Conservation (phyloP, 2,888 invertebrate genomes). For the Limnephilus auricula region DNA sequence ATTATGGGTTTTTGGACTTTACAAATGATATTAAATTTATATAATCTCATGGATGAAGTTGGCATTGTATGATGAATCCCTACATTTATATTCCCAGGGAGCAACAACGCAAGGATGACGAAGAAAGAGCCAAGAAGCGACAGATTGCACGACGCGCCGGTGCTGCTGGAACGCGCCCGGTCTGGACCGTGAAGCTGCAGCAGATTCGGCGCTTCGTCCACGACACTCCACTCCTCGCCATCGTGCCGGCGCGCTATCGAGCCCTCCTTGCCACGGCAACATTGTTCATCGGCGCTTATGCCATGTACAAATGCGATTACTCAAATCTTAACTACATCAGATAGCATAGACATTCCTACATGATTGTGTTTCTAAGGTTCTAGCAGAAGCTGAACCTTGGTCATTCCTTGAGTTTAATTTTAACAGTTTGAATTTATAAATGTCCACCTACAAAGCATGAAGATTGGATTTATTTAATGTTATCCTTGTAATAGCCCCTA, state of each 20-base stretch:
- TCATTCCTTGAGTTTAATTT: constrained; percentile 53
- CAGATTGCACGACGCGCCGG: constrained; percentile 69
- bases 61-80: neutral
- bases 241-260: constrained; percentile 74
- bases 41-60: neutral
- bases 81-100: constrained; percentile 73
- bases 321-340: constrained; percentile 69
- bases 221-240: constrained; percentile 71
- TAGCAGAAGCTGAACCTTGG: constrained; percentile 66
- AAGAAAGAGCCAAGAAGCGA: constrained; percentile 76
- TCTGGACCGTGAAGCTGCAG: constrained; percentile 66
- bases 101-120: constrained; percentile 79
- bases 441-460: neutral
- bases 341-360: constrained; percentile 74
- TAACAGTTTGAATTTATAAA: constrained; percentile 17
- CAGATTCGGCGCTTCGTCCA: constrained; percentile 70
- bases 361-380: constrained; percentile 73
- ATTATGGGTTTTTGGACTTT: neutral
- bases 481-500: neutral
- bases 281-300: constrained; percentile 78
- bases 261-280: constrained; percentile 78
- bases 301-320: constrained; percentile 78
- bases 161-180: constrained; percentile 25
- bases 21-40: too few species aligned
- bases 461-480: constrained; percentile 32